Percentiles rank a stretch among this genome's conserved stretches.
Conservation (phyloP, 2,888 invertebrate species). For the Drosophila putrida region DNA sequence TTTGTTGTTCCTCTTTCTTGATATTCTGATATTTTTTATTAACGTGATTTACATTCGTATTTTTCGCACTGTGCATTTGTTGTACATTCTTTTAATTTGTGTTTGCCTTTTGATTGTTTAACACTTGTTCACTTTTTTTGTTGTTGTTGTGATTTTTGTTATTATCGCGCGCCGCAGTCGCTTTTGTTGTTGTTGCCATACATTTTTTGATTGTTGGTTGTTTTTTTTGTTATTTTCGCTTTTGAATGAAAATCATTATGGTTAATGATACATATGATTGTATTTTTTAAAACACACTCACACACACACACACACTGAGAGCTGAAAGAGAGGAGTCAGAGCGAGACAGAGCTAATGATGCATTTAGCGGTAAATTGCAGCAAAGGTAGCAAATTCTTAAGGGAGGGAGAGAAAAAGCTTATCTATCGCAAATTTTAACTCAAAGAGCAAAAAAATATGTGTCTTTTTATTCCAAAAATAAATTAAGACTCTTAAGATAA, state of each 20-base stretch:
- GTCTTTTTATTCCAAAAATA: background rate
- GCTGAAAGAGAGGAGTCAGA: slow-evolving; percentile 21
- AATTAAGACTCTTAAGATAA: background rate
- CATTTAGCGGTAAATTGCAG: slow-evolving; percentile 53
- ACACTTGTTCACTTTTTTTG: slow-evolving; percentile 65
- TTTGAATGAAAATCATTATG: slow-evolving; percentile 47
- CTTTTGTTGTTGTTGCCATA: slow-evolving; percentile 45
- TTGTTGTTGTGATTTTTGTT: slow-evolving; percentile 48
- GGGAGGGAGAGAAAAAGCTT: background rate
- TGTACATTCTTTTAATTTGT: slow-evolving; percentile 53
- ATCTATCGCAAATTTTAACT: background rate
- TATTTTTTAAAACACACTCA: slow-evolving; percentile 7
- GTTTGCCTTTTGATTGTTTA: slow-evolving; percentile 54
- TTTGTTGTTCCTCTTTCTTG: slow-evolving; percentile 37
- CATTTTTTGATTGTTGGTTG: slow-evolving; percentile 46
- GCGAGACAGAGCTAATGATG: slow-evolving; percentile 42
- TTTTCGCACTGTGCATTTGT: slow-evolving; percentile 58
- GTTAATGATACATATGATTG: slow-evolving; percentile 19
- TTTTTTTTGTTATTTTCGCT: slow-evolving; percentile 33
- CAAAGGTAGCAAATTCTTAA: slow-evolving; percentile 10
- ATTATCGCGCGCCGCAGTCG: slow-evolving; percentile 55
- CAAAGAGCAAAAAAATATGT: background rate
- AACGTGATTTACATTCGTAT: slow-evolving; percentile 48
- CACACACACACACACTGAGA: background rate
- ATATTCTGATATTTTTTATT: slow-evolving; percentile 31